Percentiles rank a stretch among this genome's conserved stretches.
Conservation (phyloP, 2,797 vertebrate species). For the Denticeps clupeoides region DNA sequence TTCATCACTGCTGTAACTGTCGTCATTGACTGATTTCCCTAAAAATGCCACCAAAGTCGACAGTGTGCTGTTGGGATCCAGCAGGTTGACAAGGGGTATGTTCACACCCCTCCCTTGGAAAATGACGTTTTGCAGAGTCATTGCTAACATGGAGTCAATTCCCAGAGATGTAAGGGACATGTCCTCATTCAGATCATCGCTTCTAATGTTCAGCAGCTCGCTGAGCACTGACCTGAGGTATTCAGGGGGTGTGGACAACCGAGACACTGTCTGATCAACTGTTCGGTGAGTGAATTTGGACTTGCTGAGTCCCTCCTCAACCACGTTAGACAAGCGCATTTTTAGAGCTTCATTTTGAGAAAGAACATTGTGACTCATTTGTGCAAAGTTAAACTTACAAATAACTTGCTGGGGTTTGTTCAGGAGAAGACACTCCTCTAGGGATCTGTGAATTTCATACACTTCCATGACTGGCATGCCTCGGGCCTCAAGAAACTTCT, state of each 20-base stretch:
- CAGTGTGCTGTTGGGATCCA: slow-evolving; percentile 67
- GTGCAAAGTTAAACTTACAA: slow-evolving; percentile 55
- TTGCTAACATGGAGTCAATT: slow-evolving; percentile 76
- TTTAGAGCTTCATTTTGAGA: slow-evolving; percentile 41
- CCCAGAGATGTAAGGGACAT: slow-evolving; percentile 53
- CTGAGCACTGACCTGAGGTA: slow-evolving; percentile 52
- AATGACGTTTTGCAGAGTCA: slow-evolving; percentile 71
- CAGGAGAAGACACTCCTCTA: slow-evolving; percentile 54
- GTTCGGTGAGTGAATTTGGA: slow-evolving; percentile 10
- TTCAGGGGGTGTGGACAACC: slow-evolving; percentile 40
- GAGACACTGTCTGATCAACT: slow-evolving; percentile 3
- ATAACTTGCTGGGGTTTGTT: slow-evolving; percentile 64
- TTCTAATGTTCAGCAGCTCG: slow-evolving; percentile 39
- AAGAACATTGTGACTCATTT: slow-evolving; percentile 41
- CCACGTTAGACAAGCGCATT: slow-evolving; percentile 36
- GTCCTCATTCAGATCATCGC: slow-evolving; percentile 53
- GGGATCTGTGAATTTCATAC: slow-evolving; percentile 38
- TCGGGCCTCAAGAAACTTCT: slow-evolving; percentile 59
- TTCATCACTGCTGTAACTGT: too few relatives aligned
- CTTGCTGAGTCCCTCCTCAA: slow-evolving; percentile 14
- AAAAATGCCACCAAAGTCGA: slow-evolving; percentile 48
- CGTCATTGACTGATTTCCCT: too few relatives aligned
- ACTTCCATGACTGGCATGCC: slow-evolving; percentile 43
- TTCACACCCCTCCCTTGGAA: slow-evolving; percentile 58
- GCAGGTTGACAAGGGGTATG: slow-evolving; percentile 63